Conservation (phyloP, 2,113 vertebrate species). For the Actenoides hombroni region DNA sequence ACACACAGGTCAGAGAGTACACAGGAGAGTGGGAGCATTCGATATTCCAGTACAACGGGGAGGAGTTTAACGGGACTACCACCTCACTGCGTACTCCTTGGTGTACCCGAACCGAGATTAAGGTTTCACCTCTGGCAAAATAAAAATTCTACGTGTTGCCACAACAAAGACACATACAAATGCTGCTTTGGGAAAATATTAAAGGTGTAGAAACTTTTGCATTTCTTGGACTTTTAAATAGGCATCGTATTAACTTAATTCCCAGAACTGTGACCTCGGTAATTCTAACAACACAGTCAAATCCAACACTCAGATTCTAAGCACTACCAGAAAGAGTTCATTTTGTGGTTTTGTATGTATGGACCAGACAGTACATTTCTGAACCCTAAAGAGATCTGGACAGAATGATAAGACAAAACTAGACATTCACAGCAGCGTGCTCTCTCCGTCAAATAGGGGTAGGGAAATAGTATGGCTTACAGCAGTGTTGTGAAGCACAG, state of each 20-base stretch:
- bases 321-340: background rate
- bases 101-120: background rate
- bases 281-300: background rate
- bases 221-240: background rate
- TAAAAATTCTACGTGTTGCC: background rate
- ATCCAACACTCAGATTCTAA: background rate
- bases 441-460: background rate
- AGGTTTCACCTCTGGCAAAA: background rate
- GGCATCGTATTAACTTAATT: background rate
- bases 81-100: background rate
- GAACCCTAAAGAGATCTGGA: background rate
- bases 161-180: background rate
- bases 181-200: background rate
- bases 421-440: background rate
- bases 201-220: background rate
- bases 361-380: too few species aligned
- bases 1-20: background rate
- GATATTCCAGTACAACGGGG: background rate
- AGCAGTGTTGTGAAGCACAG: background rate
- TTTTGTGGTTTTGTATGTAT: background rate
- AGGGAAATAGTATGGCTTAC: background rate
- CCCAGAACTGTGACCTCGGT: background rate
- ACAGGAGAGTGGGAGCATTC: background rate
- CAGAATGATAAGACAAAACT: background rate
- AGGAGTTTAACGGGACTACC: background rate